A percentile compares a stretch with the other conserved stretches of the same genome.
phyloP scores from a whole-genome alignment of 1,140 invertebrate genomes.

The Drosophila erecta region DNA sequence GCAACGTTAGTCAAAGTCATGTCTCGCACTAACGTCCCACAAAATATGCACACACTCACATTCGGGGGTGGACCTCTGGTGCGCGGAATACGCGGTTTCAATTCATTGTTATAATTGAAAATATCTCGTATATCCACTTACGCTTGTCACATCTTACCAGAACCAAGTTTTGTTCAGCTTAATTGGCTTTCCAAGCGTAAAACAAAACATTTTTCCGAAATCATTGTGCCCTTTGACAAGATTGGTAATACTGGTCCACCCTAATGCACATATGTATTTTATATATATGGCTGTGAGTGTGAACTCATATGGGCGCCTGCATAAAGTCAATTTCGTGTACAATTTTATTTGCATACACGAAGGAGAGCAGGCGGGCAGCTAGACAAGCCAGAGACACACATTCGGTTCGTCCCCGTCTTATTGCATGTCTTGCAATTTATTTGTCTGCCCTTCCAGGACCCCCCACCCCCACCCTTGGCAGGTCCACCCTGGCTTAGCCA shows the following conservation, averaged over 20 bases:
- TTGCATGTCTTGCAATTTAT: slow-evolving; percentile 83
- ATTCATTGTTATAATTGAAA: not conserved
- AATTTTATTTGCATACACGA: slow-evolving; percentile 78
- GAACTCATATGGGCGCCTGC: slow-evolving; percentile 10
- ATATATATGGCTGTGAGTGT: not conserved
- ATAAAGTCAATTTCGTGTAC: slow-evolving; percentile 79
- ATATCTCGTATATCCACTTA: too few relatives aligned
- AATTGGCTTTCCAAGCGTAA: too few relatives aligned
- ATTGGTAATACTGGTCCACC: slow-evolving; percentile 2
- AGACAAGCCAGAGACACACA: slow-evolving; percentile 67
- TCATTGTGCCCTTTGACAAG: too few relatives aligned
- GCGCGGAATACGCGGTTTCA: not conserved
- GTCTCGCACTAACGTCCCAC: slow-evolving; percentile 61
- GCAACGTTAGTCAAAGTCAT: slow-evolving; percentile 81
- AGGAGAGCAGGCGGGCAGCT: slow-evolving; percentile 31
- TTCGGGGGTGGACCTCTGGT: slow-evolving; percentile 16
- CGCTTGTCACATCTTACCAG: too few relatives aligned
- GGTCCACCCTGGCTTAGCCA: not conserved
- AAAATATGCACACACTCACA: slow-evolving; percentile 33
- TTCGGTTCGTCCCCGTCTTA: slow-evolving; percentile 69
- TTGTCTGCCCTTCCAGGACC: slow-evolving; percentile 53
- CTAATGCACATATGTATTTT: slow-evolving; percentile 4
- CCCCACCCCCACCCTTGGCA: slow-evolving; percentile 1
- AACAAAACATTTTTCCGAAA: too few relatives aligned
- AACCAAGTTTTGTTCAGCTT: too few relatives aligned